phyloP scores from a whole-genome alignment of 1,140 invertebrate species.

The Anoplophora glabripennis region DNA sequence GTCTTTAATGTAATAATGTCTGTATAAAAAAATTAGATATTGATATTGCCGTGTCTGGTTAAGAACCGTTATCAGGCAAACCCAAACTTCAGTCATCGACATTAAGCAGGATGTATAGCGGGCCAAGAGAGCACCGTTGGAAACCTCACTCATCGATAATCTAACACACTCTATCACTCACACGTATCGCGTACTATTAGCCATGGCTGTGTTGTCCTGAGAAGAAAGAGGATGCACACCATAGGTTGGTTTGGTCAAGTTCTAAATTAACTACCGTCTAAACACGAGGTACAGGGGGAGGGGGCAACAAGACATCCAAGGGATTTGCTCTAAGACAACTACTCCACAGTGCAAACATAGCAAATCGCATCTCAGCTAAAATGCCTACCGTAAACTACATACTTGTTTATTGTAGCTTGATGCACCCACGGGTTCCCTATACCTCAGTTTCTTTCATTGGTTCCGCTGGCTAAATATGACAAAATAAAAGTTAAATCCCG shows the following conservation, averaged over 20 bases:
- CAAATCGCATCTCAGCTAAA: constrained; percentile 47
- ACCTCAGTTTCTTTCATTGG: constrained; percentile 69
- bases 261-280: constrained; percentile 14
- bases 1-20: too few species aligned
- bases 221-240: constrained; percentile 14
- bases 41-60: too few species aligned
- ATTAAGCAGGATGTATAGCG: too few species aligned
- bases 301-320: constrained; percentile 37
- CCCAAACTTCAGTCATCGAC: too few species aligned
- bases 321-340: constrained; percentile 44
- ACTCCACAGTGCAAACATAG: constrained; percentile 46
- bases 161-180: background rate
- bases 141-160: too few species aligned
- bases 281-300: constrained; percentile 34
- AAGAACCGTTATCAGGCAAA: too few species aligned
- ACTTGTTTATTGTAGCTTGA: constrained; percentile 61
- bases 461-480: constrained; percentile 62
- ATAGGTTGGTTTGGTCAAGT: constrained; percentile 2
- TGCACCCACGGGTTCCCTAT: constrained; percentile 51
- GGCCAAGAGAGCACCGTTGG: too few species aligned
- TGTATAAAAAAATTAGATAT: too few species aligned
- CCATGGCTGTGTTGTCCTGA: constrained; percentile 31
- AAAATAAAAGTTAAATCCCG: constrained; percentile 15
- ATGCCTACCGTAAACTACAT: constrained; percentile 55
- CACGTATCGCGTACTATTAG: background rate